Evolutionary conservation across 2,888 invertebrate genomes (phyloP), one percentile per base, ranked within the genome.

Genomic region (Thymelicus lineola): DNA sequence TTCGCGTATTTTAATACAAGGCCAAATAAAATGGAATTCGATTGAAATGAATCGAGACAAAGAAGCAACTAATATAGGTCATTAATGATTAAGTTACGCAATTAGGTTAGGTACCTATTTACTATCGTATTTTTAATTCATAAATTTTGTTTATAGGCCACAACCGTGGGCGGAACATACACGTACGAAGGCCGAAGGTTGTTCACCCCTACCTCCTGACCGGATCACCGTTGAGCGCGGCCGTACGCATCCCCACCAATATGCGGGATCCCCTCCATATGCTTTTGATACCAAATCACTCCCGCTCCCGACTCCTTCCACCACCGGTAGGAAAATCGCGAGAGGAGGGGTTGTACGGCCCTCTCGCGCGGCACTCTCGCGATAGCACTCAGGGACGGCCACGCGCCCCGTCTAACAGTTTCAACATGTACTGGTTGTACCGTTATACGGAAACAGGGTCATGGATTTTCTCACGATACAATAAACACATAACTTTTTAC

Each of bases 221-320:
- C 86, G 86, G 82, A 81, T 81, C 80, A 82, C 81, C 83, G 86
- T 85, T 86, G 87, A 86, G 82, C 82, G 80, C 76, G 82, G 79
- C 87, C 85, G 85, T 81, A 84, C 90, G 89, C 93, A 94, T 93
- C 94, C 93, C 94, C 94, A 91, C 94, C 94, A 90, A 89, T 83
- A 79, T 84, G 83, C 88, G 89, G 87, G 91, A 92, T 93, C 94
- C 94, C 94, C 94, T 93, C 93, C 94, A 94, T 90, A 83, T 86
- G 87, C 85, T 86, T 86, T 79, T 82, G 77, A 78, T 76, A 82
- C 88, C 87, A 91, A 92, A 89, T 91, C 89, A 91, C 92, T 91
- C 90, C 93, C 93, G 91, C 91, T 92, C 93, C 92, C 92, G 89
- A 84, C 91, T 88, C 89, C 85, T 90, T 90, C 93, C 92, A 89